Conservation (phyloP, 2,888 invertebrate genomes). For the Tinea pellionella region DNA sequence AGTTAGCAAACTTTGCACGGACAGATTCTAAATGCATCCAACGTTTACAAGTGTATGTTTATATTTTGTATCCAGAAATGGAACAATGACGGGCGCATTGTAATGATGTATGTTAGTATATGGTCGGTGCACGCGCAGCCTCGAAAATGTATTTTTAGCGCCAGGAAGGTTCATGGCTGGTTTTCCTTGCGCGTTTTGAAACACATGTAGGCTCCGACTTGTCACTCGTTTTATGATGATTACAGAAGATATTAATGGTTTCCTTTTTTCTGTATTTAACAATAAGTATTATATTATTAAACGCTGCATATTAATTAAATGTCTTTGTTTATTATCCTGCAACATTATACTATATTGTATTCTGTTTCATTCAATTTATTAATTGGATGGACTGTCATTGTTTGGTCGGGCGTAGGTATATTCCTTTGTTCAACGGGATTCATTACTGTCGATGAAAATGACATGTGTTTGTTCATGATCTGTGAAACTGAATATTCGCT, state of each 20-base stretch:
- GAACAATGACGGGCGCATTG: constrained; percentile 6
- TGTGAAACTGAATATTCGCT: neutral
- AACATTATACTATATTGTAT: neutral
- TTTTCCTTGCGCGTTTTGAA: constrained; percentile 44
- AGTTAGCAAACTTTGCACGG: neutral
- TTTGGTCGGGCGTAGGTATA: neutral
- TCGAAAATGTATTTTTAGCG: constrained; percentile 61
- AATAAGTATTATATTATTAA: neutral
- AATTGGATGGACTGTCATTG: neutral
- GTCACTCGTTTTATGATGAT: neutral
- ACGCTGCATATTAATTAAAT: neutral
- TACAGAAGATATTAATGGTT: neutral
- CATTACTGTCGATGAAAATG: neutral
- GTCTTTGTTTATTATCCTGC: neutral
- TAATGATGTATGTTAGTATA: neutral
- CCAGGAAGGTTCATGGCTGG: constrained; percentile 52
- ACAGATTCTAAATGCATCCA: neutral
- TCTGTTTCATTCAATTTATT: neutral
- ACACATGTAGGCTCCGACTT: neutral
- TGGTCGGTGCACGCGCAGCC: constrained; percentile 43
- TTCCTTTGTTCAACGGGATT: neutral
- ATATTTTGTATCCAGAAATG: constrained; percentile 6
- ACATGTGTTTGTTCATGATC: neutral
- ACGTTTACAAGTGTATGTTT: neutral
- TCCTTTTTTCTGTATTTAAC: too few relatives aligned